phyloP scores from a whole-genome alignment of 2,888 invertebrate genomes.

The Drosophila koepferae region DNA sequence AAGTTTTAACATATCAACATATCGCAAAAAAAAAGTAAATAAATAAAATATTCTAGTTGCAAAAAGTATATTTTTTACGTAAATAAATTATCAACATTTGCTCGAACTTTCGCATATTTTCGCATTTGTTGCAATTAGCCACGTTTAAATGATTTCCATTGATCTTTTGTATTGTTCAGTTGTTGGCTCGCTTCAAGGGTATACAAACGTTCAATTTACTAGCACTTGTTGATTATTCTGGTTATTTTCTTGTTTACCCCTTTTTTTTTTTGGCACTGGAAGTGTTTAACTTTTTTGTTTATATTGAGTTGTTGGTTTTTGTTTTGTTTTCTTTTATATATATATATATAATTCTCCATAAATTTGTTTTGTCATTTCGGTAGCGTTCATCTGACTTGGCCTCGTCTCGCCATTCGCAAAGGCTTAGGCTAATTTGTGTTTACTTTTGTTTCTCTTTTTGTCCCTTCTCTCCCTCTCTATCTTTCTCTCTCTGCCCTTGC shows the following conservation, averaged over 20 bases:
- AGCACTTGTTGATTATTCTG: constrained; percentile 56
- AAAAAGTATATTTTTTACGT: neutral
- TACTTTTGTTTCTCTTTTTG: constrained; percentile 34
- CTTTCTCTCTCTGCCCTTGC: constrained; percentile 26
- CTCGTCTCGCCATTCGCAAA: constrained; percentile 45
- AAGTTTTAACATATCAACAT: neutral
- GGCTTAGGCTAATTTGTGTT: constrained; percentile 61
- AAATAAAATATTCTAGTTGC: neutral
- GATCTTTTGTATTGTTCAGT: constrained; percentile 15
- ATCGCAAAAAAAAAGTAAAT: neutral
- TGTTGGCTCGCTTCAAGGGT: constrained; percentile 28
- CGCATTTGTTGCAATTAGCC: neutral
- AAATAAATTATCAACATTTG: neutral
- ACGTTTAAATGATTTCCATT: constrained; percentile 8
- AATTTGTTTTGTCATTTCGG: constrained; percentile 65
- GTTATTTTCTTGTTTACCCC: constrained; percentile 34
- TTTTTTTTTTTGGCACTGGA: constrained; percentile 46
- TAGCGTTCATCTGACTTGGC: constrained; percentile 54
- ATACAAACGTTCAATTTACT: constrained; percentile 36
- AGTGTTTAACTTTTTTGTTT: constrained; percentile 49
- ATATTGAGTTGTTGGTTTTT: constrained; percentile 26
- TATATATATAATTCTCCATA: constrained; percentile 15
- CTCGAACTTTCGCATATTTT: neutral
- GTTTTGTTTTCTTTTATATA: constrained; percentile 30
- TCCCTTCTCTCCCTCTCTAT: neutral